phyloP scores from a whole-genome alignment of 2,113 vertebrate genomes.

The Marmota flaviventris region DNA sequence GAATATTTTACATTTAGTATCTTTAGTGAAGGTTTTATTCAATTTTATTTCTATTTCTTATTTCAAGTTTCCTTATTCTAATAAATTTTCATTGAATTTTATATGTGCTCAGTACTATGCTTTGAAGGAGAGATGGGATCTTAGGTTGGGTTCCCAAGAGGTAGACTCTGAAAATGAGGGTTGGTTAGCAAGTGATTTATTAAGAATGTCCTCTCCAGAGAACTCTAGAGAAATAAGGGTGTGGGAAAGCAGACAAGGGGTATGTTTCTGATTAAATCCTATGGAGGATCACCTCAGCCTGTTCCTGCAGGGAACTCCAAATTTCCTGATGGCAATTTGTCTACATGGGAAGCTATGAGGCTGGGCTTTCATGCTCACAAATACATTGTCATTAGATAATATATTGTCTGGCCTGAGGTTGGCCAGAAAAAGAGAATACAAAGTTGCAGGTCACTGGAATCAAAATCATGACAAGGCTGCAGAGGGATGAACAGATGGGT shows the following conservation, averaged over 20 bases:
- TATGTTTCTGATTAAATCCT: neutral
- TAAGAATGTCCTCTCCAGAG: slow-evolving; percentile 38
- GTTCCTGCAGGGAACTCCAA: neutral
- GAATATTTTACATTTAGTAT: slow-evolving; percentile 52
- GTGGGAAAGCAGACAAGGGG: neutral
- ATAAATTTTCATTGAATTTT: slow-evolving; percentile 71
- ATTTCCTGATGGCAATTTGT: neutral
- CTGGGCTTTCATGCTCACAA: neutral
- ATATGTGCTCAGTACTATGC: slow-evolving; percentile 33
- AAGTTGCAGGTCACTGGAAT: neutral
- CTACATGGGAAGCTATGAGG: neutral
- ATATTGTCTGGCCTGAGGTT: neutral
- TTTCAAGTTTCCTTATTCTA: slow-evolving; percentile 50
- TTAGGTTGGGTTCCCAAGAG: slow-evolving; percentile 57
- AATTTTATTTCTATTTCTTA: slow-evolving; percentile 70
- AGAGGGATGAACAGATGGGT: neutral
- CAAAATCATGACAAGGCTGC: neutral
- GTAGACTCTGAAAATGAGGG: slow-evolving; percentile 48
- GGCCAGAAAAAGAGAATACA: neutral
- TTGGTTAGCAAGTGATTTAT: slow-evolving; percentile 59
- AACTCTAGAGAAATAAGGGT: slow-evolving; percentile 17
- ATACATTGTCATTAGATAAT: neutral
- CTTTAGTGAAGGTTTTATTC: slow-evolving; percentile 71
- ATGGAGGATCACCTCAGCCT: neutral
- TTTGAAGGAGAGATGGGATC: slow-evolving; percentile 60